Evolutionary conservation across 1,140 invertebrate species (phyloP).

Genomic region (Panulirus ornatus): DNA sequence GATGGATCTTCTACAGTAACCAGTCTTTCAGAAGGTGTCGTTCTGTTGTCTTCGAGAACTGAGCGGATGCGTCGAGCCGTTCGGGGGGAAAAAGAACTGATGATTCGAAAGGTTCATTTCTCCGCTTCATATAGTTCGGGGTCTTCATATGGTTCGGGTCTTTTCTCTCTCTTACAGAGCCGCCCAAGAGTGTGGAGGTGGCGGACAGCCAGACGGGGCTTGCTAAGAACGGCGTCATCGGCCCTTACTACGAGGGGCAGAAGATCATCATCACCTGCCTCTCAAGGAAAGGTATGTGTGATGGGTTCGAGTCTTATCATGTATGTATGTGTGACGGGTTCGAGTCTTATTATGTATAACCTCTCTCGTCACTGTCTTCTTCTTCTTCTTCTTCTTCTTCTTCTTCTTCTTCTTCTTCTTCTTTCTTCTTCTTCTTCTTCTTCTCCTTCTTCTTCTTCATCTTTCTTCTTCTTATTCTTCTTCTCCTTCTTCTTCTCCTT

Average conservation of each 20-base stretch:
- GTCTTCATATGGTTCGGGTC: not conserved
- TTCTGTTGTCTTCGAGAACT: not conserved
- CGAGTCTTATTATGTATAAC: too few relatives aligned
- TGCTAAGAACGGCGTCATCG: slow-evolving; percentile 10
- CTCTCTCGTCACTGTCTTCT: not conserved
- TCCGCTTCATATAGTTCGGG: not conserved
- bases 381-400: not conserved
- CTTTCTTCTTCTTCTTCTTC: not conserved
- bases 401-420: not conserved
- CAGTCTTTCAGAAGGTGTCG: not conserved
- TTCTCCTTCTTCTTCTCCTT: not conserved
- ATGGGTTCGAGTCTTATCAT: too few relatives aligned
- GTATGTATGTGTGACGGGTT: too few relatives aligned
- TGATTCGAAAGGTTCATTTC: not conserved
- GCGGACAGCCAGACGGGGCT: slow-evolving; percentile 40
- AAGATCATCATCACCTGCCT: slow-evolving; percentile 49
- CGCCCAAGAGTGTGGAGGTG: slow-evolving; percentile 37
- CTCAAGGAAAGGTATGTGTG: slow-evolving; percentile 36
- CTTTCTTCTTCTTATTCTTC: too few relatives aligned
- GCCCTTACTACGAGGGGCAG: slow-evolving; percentile 44
- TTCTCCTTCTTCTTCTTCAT: not conserved
- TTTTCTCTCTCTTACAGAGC: slow-evolving; percentile 18
- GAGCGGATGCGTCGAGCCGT: not conserved
- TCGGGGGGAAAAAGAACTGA: not conserved
- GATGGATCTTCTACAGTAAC: too few relatives aligned